phyloP scores from a whole-genome alignment of 2,113 vertebrate genomes.

The Aldabrachelys gigantea region DNA sequence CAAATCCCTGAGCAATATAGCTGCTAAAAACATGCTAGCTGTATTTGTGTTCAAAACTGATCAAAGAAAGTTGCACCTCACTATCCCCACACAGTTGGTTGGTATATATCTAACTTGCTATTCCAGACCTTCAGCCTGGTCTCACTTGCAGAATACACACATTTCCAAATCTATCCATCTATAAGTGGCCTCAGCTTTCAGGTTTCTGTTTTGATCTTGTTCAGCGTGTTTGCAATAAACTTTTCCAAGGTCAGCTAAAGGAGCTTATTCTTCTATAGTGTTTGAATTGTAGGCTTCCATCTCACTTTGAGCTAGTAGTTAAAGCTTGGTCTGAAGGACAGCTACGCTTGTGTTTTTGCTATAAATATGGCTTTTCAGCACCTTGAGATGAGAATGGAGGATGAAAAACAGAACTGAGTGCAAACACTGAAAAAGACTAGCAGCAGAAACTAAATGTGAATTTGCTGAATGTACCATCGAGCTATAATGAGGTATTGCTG shows the following conservation, averaged over 20 bases:
- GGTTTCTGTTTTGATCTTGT: conserved; percentile 8
- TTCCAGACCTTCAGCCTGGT: neutral
- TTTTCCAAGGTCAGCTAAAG: neutral
- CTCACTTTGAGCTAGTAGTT: neutral
- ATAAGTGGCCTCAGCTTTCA: neutral
- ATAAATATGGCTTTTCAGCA: conserved; percentile 24
- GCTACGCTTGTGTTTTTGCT: conserved; percentile 27
- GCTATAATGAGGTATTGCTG: conserved; percentile 73
- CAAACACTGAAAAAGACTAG: conserved; percentile 28
- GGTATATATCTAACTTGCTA: neutral
- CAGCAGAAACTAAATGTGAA: conserved; percentile 53
- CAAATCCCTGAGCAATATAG: neutral
- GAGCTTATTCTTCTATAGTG: conserved; percentile 13
- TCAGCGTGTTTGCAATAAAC: neutral
- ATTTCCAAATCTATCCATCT: conserved; percentile 20
- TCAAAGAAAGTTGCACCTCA: neutral
- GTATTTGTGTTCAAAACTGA: neutral
- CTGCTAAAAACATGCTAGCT: neutral
- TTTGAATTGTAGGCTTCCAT: neutral
- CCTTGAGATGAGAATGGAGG: conserved; percentile 27
- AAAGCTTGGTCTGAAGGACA: conserved; percentile 8
- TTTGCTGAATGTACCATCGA: conserved; percentile 67
- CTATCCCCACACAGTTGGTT: neutral
- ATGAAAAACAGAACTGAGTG: conserved; percentile 14
- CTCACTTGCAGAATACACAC: neutral